Conservation (phyloP, 1,140 invertebrate species). For the Holotrichia oblita region DNA sequence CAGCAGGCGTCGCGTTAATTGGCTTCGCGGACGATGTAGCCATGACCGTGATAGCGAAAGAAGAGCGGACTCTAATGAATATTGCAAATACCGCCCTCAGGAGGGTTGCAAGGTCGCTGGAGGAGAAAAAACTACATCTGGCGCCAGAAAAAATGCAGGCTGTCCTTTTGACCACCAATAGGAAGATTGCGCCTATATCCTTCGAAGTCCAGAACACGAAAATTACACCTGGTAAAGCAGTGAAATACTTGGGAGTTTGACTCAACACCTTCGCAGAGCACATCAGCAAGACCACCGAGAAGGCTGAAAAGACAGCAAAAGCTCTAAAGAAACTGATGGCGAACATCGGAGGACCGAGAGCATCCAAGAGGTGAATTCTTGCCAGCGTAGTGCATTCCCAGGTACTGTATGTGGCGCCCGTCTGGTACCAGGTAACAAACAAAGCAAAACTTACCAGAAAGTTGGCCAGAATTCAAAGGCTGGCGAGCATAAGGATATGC, state of each 20-base stretch:
- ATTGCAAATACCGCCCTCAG: constrained; percentile 42
- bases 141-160: constrained; percentile 49
- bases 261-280: neutral
- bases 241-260: neutral
- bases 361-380: neutral
- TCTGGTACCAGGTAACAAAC: neutral
- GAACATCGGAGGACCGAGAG: neutral
- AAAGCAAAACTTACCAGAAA: neutral
- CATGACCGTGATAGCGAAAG: constrained; percentile 44
- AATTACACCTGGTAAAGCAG: neutral
- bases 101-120: constrained; percentile 40
- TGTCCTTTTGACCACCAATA: constrained; percentile 39
- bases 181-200: too few species aligned
- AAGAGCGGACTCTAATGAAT: constrained; percentile 40
- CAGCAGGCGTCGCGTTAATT: constrained; percentile 40
- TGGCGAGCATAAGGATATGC: constrained; percentile 42
- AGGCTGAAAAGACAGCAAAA: too few species aligned
- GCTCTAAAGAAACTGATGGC: neutral
- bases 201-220: constrained; percentile 42
- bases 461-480: neutral
- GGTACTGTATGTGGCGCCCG: neutral
- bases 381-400: neutral
- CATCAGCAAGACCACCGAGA: too few species aligned
- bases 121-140: constrained; percentile 44
- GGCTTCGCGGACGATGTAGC: constrained; percentile 56